Conservation (phyloP, 2,888 invertebrate species). For the Aphidius colemani region DNA sequence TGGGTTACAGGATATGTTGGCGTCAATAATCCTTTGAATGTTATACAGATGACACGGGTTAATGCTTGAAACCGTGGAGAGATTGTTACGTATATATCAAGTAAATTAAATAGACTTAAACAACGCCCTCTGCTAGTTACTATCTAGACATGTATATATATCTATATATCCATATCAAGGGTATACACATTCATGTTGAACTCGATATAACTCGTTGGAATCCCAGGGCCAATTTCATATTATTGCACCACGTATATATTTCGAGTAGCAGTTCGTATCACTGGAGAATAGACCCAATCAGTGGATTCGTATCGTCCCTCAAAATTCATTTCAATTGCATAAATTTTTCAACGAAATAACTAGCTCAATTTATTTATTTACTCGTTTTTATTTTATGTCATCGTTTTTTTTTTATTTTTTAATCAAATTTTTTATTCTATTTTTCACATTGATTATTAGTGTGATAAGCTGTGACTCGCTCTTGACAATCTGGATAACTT, state of each 20-base stretch:
- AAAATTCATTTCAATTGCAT: not conserved
- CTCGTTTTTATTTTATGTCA: not conserved
- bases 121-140: too few species aligned
- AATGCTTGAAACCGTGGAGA: too few species aligned
- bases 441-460: not conserved
- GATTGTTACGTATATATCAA: too few species aligned
- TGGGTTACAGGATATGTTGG: constrained; percentile 13
- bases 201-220: not conserved
- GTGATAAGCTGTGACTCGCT: too few species aligned
- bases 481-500: too few species aligned
- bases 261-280: constrained; percentile 2
- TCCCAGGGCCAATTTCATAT: constrained; percentile 7
- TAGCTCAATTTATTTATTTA: too few species aligned
- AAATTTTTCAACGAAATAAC: too few species aligned
- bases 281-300: constrained; percentile 20
- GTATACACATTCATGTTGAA: not conserved
- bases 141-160: too few species aligned
- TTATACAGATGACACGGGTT: constrained; percentile 6
- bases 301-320: not conserved
- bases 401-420: not conserved
- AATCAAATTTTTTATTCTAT: not conserved
- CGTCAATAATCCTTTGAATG: constrained; percentile 28
- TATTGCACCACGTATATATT: too few species aligned
- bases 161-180: not conserved
- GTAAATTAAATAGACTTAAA: too few species aligned